phyloP scores from a whole-genome alignment of 2,888 invertebrate species.

The Petrolisthes manimaculis region DNA sequence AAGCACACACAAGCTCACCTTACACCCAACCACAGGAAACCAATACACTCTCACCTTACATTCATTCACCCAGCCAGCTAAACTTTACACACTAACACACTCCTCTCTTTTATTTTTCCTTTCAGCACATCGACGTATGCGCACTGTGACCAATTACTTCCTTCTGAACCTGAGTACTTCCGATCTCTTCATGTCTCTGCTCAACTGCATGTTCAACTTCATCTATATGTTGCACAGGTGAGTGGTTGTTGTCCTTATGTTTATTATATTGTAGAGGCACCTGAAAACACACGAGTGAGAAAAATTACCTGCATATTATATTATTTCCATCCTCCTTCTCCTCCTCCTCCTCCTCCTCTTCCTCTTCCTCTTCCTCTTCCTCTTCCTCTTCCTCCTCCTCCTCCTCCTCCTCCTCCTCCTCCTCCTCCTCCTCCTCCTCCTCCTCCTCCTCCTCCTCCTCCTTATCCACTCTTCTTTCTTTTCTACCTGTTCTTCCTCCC shows the following conservation, averaged over 20 bases:
- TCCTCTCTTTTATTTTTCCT: too few relatives aligned
- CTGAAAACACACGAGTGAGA: too few relatives aligned
- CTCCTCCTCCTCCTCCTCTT: background rate
- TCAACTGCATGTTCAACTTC: conserved; percentile 66
- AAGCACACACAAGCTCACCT: too few relatives aligned
- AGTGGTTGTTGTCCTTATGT: background rate
- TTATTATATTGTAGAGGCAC: background rate
- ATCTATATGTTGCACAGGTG: conserved; percentile 77
- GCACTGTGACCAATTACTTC: conserved; percentile 93
- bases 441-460: background rate
- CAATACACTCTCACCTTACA: too few relatives aligned
- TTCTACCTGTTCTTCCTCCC: background rate
- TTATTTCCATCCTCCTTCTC: background rate
- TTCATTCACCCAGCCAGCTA: too few relatives aligned
- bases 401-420: background rate
- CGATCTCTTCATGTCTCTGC: conserved; percentile 64
- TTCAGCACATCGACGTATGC: conserved; percentile 72
- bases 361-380: background rate
- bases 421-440: background rate
- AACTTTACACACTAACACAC: too few relatives aligned
- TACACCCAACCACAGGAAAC: too few relatives aligned
- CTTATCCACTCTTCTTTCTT: background rate
- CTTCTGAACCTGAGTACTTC: conserved; percentile 89
- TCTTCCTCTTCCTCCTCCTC: background rate
- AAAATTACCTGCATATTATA: background rate